Conservation (phyloP, 2,888 invertebrate species). For the Pollenia griseotomentosa region DNA sequence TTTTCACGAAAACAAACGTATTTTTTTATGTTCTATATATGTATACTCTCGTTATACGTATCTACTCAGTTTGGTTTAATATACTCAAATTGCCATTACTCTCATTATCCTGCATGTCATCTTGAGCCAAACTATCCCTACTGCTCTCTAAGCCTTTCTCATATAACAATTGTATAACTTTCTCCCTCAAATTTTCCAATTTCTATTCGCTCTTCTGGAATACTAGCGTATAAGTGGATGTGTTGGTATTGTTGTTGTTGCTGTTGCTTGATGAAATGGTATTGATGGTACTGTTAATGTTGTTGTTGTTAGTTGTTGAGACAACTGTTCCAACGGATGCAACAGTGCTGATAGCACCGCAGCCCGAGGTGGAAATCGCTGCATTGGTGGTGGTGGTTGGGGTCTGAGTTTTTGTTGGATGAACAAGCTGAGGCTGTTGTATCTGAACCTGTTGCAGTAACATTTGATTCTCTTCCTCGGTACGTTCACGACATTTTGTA, state of each 20-base stretch:
- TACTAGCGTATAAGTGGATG: constrained; percentile 79
- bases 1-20: neutral
- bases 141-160: constrained; percentile 59
- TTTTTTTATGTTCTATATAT: neutral
- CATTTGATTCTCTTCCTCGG: constrained; percentile 81
- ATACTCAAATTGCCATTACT: neutral
- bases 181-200: constrained; percentile 72
- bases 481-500: constrained; percentile 83
- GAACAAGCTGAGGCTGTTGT: constrained; percentile 72
- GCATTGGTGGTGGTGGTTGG: constrained; percentile 27
- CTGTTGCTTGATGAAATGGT: constrained; percentile 24
- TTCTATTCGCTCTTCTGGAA: constrained; percentile 81
- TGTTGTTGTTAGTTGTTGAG: constrained; percentile 19
- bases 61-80: constrained; percentile 31
- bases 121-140: constrained; percentile 17
- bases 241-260: constrained; percentile 54
- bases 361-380: constrained; percentile 31
- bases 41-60: neutral
- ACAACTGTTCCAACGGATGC: neutral
- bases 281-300: constrained; percentile 33
- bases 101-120: constrained; percentile 1
- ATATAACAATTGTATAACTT: constrained; percentile 68
- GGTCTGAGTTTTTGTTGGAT: constrained; percentile 41
- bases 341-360: constrained; percentile 8
- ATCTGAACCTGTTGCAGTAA: constrained; percentile 80